Conservation (phyloP, 2,113 vertebrate species). For the Egretta garzetta region DNA sequence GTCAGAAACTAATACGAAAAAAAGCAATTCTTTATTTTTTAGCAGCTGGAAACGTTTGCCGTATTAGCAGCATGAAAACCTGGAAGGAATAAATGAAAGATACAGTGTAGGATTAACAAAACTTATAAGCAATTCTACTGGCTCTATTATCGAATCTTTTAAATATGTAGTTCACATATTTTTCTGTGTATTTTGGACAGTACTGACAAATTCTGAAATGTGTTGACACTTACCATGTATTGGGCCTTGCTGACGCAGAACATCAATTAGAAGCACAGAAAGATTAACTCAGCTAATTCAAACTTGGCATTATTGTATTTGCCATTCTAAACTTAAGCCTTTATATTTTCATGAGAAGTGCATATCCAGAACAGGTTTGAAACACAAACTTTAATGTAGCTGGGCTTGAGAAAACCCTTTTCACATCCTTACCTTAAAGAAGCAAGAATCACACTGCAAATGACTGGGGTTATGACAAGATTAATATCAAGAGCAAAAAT, state of each 20-base stretch:
- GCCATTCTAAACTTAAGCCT: not conserved
- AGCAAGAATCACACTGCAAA: not conserved
- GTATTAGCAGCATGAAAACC: not conserved
- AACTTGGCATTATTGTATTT: not conserved
- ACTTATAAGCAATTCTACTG: not conserved
- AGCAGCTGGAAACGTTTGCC: not conserved
- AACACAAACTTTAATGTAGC: not conserved
- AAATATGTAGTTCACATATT: not conserved
- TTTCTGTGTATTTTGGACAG: not conserved
- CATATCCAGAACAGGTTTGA: not conserved
- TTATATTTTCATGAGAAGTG: not conserved
- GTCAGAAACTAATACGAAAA: not conserved
- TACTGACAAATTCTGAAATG: not conserved
- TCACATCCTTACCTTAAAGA: not conserved
- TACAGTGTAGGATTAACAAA: not conserved
- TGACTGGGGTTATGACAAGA: not conserved
- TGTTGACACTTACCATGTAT: not conserved
- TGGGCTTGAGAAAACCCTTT: not conserved
- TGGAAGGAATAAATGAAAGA: not conserved
- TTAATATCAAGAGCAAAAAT: not conserved
- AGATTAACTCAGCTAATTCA: not conserved
- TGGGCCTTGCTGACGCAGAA: not conserved
- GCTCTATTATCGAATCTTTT: not conserved
- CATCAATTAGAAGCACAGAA: not conserved
- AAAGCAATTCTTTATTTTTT: not conserved